Percentiles rank a stretch among this genome's conserved stretches.
Evolutionary conservation across 1,140 invertebrate species (phyloP).

Genomic region (Lethrus apterus): DNA sequence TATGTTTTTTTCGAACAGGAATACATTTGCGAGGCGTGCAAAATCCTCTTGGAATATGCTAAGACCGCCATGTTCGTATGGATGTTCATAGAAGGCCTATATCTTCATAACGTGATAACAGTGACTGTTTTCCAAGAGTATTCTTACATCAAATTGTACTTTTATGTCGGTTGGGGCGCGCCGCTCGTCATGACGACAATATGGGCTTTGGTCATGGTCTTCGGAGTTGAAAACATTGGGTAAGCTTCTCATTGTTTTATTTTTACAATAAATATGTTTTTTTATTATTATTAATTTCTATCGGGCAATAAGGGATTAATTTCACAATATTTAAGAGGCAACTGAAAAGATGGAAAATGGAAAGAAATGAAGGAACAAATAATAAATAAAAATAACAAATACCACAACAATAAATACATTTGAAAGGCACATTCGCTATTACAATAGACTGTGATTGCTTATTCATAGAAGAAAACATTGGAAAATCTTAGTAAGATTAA

Average conservation of each 20-base stretch:
- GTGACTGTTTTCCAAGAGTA: constrained; percentile 74
- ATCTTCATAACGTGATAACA: constrained; percentile 79
- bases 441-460: too few species aligned
- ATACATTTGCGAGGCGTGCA: constrained; percentile 69
- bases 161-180: constrained; percentile 72
- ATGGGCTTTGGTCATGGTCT: constrained; percentile 52
- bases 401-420: too few species aligned
- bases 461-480: too few species aligned
- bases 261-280: too few species aligned
- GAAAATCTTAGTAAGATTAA: too few species aligned
- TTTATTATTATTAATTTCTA: neutral
- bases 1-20: constrained; percentile 51
- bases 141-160: constrained; percentile 63
- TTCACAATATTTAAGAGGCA: neutral
- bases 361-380: too few species aligned
- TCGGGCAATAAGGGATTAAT: neutral
- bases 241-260: constrained; percentile 9
- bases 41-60: constrained; percentile 76
- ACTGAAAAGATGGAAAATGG: too few species aligned
- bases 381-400: too few species aligned
- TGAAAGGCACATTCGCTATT: too few species aligned
- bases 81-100: constrained; percentile 90
- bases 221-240: constrained; percentile 9
- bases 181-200: constrained; percentile 63
- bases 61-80: constrained; percentile 88